Base-by-base conservation (phyloP, 2,888 invertebrate genomes). In the Diadromus collaris region DNA sequence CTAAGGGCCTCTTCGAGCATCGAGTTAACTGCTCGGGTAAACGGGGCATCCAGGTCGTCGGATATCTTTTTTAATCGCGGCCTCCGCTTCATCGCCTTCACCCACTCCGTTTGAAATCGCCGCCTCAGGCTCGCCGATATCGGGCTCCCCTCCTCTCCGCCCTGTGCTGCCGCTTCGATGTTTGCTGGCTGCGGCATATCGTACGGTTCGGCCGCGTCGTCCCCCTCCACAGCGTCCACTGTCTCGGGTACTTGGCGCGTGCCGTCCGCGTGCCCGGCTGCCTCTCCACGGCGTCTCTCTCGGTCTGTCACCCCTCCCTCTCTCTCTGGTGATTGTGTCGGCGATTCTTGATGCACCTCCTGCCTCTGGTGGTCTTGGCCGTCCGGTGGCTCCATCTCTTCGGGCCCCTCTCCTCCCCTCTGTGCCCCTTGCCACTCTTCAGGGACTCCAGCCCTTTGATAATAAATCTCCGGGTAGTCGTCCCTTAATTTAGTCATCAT, bases 391-490 rank as follows among this genome's bases (percentile, higher is more conserved):
- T 6, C 48, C 21, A 48, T 3, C 1, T 21, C 3, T 9, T 48
- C 9, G 48, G 21, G 48, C 1, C 9, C 21, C 0, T 21, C 48
- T 5, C 3, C 21, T 19, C 19, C 19, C 21, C 3, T 21, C 48
- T 48, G 6, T 2, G 1, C 44, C n/a, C 44, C n/a, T n/a, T 13
- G 44, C 60, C 27, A 27, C 13, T 24, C 41, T 0, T 2, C 60
- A 3, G 21, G 60, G 19, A 34, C 34, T 34, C 61, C 61, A 0
- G 61, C 61, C 41, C 61, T 41, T 41, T 21, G 41, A n/a, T 61
- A 41, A 24, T 61, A 61, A 10, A 61, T 41, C 13, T 41, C 61
- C 7, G 61, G 61, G 61, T 27, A 38, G 4, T 38, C 16, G 1
- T 38, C 38, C 16, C 41, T 24, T 13, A 61, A 6, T 16, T 61